These are phyloP conservation scores for Carabus problematicus DNA, from an alignment of 2,888 invertebrate genomes.

Conservation along the genomic window DNA sequence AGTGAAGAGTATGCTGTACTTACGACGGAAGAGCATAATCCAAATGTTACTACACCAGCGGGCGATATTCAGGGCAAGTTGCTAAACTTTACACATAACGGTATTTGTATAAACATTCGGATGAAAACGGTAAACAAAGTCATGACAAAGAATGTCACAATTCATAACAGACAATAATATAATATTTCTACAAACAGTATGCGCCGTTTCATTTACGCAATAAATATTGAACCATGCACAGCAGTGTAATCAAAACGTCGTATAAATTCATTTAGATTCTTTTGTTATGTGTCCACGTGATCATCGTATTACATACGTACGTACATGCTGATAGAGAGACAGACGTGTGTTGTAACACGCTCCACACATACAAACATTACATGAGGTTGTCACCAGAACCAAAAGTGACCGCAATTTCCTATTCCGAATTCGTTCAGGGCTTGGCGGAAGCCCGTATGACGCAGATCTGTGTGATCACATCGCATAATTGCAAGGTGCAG, in stretches of 20 bases:
- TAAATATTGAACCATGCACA: conserved; percentile 9
- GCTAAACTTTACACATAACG: conserved; percentile 7
- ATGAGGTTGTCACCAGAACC: no score
- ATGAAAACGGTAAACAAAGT: no score
- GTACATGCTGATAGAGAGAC: no score
- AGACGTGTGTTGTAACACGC: no score
- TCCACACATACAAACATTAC: no score
- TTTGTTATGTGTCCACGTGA: not conserved
- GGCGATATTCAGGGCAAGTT: conserved; percentile 67
- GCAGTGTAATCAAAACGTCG: conserved; percentile 10
- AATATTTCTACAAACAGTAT: conserved; percentile 8
- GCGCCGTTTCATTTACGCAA: not conserved
- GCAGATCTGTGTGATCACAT: no score
- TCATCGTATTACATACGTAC: no score
- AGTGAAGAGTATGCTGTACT: conserved; percentile 71
- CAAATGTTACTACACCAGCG: conserved; percentile 71
- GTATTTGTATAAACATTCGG: not conserved
- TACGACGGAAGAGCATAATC: conserved; percentile 70
- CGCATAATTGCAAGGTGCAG: no score
- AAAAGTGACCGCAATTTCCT: no score
- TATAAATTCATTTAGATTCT: conserved; percentile 25
- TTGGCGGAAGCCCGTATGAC: no score
- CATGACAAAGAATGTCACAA: no score
- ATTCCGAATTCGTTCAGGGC: no score
- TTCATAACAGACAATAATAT: not conserved